A percentile compares a stretch with the other conserved stretches of the same genome.
Evolutionary conservation across 2,888 invertebrate genomes (phyloP).

Genomic region (Timema podura): DNA sequence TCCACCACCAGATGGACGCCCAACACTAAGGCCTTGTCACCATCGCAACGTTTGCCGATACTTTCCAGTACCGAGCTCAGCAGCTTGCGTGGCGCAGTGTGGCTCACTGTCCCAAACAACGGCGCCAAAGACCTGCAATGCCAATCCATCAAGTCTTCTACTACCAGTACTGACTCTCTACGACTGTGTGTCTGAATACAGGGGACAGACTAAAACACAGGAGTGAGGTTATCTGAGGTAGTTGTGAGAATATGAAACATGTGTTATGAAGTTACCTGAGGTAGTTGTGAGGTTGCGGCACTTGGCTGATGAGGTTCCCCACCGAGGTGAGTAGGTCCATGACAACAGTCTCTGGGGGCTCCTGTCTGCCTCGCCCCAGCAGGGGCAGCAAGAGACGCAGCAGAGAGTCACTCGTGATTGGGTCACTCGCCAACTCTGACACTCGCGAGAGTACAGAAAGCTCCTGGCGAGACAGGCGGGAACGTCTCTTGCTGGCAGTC

Average conservation of each 20-base stretch:
- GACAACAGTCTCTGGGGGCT: conserved; percentile 62
- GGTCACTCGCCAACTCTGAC: conserved; percentile 67
- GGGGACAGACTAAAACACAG: no score
- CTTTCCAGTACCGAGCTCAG: conserved; percentile 60
- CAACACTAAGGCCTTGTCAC: not conserved
- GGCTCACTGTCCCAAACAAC: conserved; percentile 63
- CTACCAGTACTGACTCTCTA: no score
- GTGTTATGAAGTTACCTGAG: conserved; percentile 46
- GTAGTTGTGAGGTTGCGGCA: conserved; percentile 60
- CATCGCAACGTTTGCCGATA: conserved; percentile 27
- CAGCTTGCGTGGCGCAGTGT: conserved; percentile 63
- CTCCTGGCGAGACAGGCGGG: conserved; percentile 63
- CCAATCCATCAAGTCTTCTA: no score
- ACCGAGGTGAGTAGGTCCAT: conserved; percentile 67
- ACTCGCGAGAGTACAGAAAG: conserved; percentile 69
- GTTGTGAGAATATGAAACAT: no score
- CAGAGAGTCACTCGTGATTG: conserved; percentile 63
- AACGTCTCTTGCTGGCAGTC: conserved; percentile 53
- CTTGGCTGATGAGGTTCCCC: conserved; percentile 67
- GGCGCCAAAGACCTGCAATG: conserved; percentile 53
- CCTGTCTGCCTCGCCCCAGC: conserved; percentile 61
- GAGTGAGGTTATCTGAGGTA: no score
- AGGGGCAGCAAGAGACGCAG: conserved; percentile 69
- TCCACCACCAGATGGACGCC: conserved; percentile 47
- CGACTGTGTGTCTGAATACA: no score